Percentiles rank a stretch among this genome's conserved stretches.
phyloP scores from a whole-genome alignment of 2,888 invertebrate genomes.

The Alcis repandata region DNA sequence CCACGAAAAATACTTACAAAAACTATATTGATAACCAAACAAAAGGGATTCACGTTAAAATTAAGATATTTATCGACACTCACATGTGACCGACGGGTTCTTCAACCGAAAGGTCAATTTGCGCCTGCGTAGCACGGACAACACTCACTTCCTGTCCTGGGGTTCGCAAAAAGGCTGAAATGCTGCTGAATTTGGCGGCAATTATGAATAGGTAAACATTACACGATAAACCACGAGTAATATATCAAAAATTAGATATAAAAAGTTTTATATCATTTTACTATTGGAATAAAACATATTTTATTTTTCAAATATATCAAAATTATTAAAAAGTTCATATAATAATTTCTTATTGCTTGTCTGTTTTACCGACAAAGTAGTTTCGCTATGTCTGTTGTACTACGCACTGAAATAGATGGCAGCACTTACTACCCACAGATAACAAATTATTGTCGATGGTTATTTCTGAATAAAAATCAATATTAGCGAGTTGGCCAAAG shows the following conservation, averaged over 20 bases:
- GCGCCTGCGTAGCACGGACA: slow-evolving; percentile 90
- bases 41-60: slow-evolving; percentile 82
- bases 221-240: not conserved
- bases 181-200: slow-evolving; percentile 72
- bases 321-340: not conserved
- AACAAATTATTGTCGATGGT: slow-evolving; percentile 4
- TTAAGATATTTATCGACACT: slow-evolving; percentile 89
- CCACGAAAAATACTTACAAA: slow-evolving; percentile 84
- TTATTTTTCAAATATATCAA: not conserved
- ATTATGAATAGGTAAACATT: slow-evolving; percentile 55
- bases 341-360: not conserved
- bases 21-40: slow-evolving; percentile 76
- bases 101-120: slow-evolving; percentile 92
- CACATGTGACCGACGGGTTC: slow-evolving; percentile 97
- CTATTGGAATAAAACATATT: no score
- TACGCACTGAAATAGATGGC: slow-evolving; percentile 32
- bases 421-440: slow-evolving; percentile 18
- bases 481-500: not conserved
- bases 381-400: not conserved
- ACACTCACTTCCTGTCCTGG: slow-evolving; percentile 85
- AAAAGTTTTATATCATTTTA: not conserved
- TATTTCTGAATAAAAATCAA: not conserved
- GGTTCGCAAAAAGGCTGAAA: slow-evolving; percentile 82
- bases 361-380: slow-evolving; percentile 41
- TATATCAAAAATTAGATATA: not conserved